Evolutionary conservation across 2,113 vertebrate species (phyloP), one percentile per base, ranked within the genome.

Genomic region (Salvelinus fontinalis): DNA sequence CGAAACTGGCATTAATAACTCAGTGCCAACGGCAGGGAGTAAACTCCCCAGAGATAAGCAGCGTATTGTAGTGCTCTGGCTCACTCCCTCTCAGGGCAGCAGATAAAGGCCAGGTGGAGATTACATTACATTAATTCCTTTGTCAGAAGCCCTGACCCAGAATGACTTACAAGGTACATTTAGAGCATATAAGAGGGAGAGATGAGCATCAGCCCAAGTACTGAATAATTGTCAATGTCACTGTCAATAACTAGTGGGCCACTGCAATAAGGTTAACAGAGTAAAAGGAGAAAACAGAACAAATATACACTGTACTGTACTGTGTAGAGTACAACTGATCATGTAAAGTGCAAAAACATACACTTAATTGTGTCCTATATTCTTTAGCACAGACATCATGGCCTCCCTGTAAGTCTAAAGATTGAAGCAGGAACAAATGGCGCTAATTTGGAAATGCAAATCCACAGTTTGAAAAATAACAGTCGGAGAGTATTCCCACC

Each of bases 91-190:
- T 87, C 67, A 24, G 81, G 87, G 87, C 80, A 2, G 81, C 79
- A 59, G 72, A 87, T 87, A 91, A 89, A 85, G 85, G 82, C 87
- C 84, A 90, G 87, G 86, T 90, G 87, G 80, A 87, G 87, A 92
- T 90, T 87, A 85, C 89, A 89, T 90, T 83, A 88, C 86, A 89
- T 90, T 86, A 78, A 91, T 89, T 88, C 80, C 79, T 81, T 76
- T 65, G 73, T 84, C 84, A 87, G 78, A 81, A 70, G 86, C 85
- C 74, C 22, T 88, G 90, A 90, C 90, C 89, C 84, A 75, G 83
- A 88, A 86, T 85, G 86, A 89, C 84, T 88, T 90, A 90, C 86
- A 89, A 90, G 86, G 84, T 78, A 75, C 82, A 82, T 49, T 22
- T 49, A 70, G 13, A 31, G 26, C 22, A 9, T n/a, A 48, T 18